phyloP scores from a whole-genome alignment of 1,140 invertebrate species.

The Hyphantria cunea region DNA sequence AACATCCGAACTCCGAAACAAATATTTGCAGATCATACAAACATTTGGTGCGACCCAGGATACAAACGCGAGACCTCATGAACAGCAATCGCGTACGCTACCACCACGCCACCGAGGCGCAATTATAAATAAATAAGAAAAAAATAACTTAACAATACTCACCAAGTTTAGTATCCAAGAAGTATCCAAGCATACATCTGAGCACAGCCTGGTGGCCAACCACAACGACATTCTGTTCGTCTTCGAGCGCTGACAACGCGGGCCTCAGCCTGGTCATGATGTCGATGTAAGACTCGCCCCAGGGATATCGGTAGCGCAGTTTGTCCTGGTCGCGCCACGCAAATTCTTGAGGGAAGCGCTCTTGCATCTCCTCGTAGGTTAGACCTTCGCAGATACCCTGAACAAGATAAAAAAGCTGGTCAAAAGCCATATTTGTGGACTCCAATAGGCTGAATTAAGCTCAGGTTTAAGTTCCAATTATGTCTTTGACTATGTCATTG shows the following conservation, averaged over 20 bases:
- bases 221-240: constrained; percentile 92
- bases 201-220: constrained; percentile 96
- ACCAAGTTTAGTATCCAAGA: constrained; percentile 91
- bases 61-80: too few species aligned
- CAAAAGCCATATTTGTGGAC: not conserved
- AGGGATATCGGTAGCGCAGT: constrained; percentile 95
- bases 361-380: constrained; percentile 96
- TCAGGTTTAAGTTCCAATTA: too few species aligned
- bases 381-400: constrained; percentile 96
- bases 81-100: too few species aligned
- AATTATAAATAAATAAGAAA: too few species aligned
- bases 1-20: too few species aligned
- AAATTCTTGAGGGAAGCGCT: constrained; percentile 94
- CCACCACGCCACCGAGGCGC: too few species aligned
- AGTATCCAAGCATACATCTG: constrained; percentile 95
- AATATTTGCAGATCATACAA: too few species aligned
- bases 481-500: too few species aligned
- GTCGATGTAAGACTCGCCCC: constrained; percentile 95
- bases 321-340: constrained; percentile 95
- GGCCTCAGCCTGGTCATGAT: constrained; percentile 92
- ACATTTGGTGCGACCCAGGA: too few species aligned
- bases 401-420: constrained; percentile 35
- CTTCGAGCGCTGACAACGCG: constrained; percentile 90
- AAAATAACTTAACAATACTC: too few species aligned
- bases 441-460: too few species aligned